phyloP scores from a whole-genome alignment of 2,888 invertebrate genomes.

The Spilosoma lubricipeda region DNA sequence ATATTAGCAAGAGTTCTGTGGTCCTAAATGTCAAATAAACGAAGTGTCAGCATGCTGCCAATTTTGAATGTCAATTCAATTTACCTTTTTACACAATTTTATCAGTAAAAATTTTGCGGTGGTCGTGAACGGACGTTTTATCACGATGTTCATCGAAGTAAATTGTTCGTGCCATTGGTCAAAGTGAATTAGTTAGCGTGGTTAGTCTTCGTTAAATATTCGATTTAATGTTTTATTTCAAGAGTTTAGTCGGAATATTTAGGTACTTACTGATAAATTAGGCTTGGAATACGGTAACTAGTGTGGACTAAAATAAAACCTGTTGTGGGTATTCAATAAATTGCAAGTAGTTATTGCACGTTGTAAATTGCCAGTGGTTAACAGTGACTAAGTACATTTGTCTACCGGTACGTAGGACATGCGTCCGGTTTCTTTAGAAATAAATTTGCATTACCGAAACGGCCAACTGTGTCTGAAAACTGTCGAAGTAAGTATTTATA shows the following conservation, averaged over 20 bases:
- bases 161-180: constrained; percentile 37
- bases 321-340: constrained; percentile 42
- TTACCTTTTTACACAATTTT: constrained; percentile 23
- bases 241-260: not conserved
- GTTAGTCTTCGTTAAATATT: constrained; percentile 26
- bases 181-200: constrained; percentile 35
- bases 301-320: constrained; percentile 26
- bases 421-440: constrained; percentile 35
- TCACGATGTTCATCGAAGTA: constrained; percentile 31
- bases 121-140: constrained; percentile 26
- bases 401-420: constrained; percentile 45
- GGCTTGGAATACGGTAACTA: not conserved
- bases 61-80: constrained; percentile 17
- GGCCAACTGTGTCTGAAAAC: constrained; percentile 30
- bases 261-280: not conserved
- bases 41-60: constrained; percentile 7
- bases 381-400: constrained; percentile 29
- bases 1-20: not conserved
- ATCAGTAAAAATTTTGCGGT: constrained; percentile 45
- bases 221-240: constrained; percentile 1
- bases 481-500: constrained; percentile 50
- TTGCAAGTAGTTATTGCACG: constrained; percentile 39
- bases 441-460: constrained; percentile 39
- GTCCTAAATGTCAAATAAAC: not conserved
- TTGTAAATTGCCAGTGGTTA: constrained; percentile 26